phyloP scores from a whole-genome alignment of 2,888 invertebrate species.

The Drosophila heteroneura region DNA sequence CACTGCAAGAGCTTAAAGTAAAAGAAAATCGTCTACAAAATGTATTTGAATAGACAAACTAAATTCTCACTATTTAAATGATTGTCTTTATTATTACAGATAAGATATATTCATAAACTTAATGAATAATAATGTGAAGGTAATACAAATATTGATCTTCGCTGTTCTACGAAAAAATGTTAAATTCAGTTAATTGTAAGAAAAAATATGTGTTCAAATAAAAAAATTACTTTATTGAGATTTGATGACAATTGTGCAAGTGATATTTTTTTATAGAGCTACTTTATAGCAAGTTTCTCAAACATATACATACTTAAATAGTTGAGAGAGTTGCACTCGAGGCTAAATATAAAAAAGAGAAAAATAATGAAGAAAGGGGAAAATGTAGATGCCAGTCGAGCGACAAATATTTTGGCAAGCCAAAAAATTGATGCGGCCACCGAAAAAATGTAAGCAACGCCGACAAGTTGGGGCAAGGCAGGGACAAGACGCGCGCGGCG shows the following conservation, averaged over 20 bases:
- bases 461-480: slow-evolving; percentile 8
- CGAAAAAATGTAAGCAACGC: slow-evolving; percentile 37
- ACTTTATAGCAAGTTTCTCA: background rate
- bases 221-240: background rate
- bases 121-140: background rate
- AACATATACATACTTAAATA: background rate
- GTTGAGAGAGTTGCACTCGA: slow-evolving; percentile 44
- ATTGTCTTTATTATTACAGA: background rate
- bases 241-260: background rate
- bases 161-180: background rate
- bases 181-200: background rate
- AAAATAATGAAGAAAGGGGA: slow-evolving; percentile 1
- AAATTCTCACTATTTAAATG: background rate
- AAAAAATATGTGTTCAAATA: background rate
- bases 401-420: slow-evolving; percentile 76
- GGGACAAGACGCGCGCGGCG: background rate
- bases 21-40: background rate
- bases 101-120: background rate
- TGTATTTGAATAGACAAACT: background rate
- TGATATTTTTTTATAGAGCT: background rate
- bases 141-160: background rate
- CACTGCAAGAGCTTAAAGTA: background rate
- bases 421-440: slow-evolving; percentile 51
- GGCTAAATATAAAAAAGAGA: slow-evolving; percentile 44
- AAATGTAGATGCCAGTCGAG: slow-evolving; percentile 66